A percentile compares a stretch with the other conserved stretches of the same genome.
Conservation (phyloP, 2,797 vertebrate genomes). For the Phataginus tricuspis region DNA sequence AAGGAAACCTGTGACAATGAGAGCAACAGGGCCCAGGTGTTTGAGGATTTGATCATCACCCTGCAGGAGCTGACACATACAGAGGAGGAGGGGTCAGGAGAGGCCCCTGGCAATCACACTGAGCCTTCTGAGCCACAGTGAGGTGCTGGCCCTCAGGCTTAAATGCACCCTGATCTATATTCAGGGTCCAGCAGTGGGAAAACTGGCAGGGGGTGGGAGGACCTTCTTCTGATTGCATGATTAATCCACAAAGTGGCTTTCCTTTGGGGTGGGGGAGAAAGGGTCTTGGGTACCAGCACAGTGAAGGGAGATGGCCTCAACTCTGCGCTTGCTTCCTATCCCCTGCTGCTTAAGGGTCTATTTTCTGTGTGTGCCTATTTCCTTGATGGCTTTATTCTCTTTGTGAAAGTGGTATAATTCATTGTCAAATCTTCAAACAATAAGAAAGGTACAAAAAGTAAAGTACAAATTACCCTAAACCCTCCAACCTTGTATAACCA, state of each 20-base stretch:
- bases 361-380: constrained; percentile 34
- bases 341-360: constrained; percentile 6
- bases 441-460: constrained; percentile 31
- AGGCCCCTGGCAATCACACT: neutral
- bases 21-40: constrained; percentile 47
- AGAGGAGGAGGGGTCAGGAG: constrained; percentile 7
- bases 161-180: neutral
- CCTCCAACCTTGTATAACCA: neutral
- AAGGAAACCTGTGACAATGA: constrained; percentile 68
- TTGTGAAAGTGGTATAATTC: constrained; percentile 54
- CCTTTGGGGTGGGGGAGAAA: neutral
- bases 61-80: constrained; percentile 70
- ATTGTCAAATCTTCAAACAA: constrained; percentile 24
- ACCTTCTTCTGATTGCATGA: constrained; percentile 55
- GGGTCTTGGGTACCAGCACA: neutral
- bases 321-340: neutral
- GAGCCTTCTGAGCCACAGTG: constrained; percentile 42
- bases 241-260: constrained; percentile 47
- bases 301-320: constrained; percentile 1
- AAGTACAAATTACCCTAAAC: constrained; percentile 15
- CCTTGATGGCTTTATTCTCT: constrained; percentile 55
- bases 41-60: constrained; percentile 77
- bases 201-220: neutral
- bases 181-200: neutral
- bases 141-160: neutral